These are phyloP conservation scores for Trachymyrmex septentrionalis DNA, from an alignment of 1,140 invertebrate genomes.

Conservation along the genomic window DNA sequence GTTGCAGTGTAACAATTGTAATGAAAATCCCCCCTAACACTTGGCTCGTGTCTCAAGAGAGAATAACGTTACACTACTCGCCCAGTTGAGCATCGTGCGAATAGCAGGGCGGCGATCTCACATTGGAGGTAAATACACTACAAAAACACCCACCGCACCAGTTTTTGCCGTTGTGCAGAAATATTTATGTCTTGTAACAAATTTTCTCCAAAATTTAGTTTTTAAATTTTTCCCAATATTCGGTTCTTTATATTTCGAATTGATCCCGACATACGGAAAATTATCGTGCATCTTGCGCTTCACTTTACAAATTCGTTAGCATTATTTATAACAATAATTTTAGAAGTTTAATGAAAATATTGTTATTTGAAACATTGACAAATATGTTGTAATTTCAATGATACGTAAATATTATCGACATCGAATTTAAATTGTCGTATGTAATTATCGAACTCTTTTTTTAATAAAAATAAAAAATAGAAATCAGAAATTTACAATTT, in stretches of 20 bases:
- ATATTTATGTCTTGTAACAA: conserved; percentile 9
- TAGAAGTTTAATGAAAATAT: not conserved
- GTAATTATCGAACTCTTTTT: not conserved
- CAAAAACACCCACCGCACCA: not conserved
- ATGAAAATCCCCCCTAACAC: not conserved
- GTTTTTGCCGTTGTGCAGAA: not conserved
- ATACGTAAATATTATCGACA: not conserved
- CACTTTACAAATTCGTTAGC: not conserved
- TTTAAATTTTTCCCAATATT: not conserved
- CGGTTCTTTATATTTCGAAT: not conserved
- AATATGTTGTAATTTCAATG: not conserved
- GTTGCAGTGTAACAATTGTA: not conserved
- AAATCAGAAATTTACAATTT: not conserved
- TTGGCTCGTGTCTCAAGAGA: not conserved
- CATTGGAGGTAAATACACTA: no score
- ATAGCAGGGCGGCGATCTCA: not conserved
- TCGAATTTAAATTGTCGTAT: not conserved
- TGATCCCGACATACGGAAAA: not conserved
- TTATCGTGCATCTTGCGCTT: not conserved
- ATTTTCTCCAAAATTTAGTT: not conserved
- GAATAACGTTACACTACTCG: not conserved
- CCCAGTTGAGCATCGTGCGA: not conserved
- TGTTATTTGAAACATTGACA: not conserved
- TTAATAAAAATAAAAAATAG: not conserved
- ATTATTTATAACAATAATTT: not conserved